These are phyloP conservation scores for Pachycephala philippinensis DNA, from an alignment of 2,113 vertebrate species.

Conservation along the genomic window DNA sequence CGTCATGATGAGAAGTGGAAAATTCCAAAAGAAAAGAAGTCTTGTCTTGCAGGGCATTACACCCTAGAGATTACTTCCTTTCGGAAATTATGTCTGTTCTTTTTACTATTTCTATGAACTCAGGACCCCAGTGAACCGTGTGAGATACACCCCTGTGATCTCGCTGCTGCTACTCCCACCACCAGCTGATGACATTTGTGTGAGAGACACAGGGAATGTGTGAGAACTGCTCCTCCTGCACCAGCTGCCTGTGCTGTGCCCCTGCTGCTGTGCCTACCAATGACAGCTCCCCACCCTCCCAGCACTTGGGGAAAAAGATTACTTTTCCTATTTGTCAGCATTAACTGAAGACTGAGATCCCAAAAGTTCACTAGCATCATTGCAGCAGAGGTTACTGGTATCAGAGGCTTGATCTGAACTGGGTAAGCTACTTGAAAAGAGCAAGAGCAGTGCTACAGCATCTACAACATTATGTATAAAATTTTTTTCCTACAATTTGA, in stretches of 20 bases:
- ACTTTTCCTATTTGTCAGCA: not conserved
- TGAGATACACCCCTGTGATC: not conserved
- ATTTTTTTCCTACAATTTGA: not conserved
- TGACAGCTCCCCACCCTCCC: not conserved
- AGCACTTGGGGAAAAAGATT: not conserved
- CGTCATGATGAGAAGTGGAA: constrained; percentile 16
- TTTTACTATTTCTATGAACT: constrained; percentile 28
- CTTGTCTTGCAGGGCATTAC: constrained; percentile 30
- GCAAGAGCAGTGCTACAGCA: not conserved
- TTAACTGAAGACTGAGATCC: not conserved
- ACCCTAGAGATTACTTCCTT: constrained; percentile 38
- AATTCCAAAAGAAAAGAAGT: constrained; percentile 45
- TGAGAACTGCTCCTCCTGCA: constrained; percentile 16
- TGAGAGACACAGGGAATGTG: not conserved
- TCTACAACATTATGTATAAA: not conserved
- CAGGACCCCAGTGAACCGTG: not conserved
- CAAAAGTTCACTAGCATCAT: not conserved
- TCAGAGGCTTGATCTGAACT: not conserved
- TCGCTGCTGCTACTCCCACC: not conserved
- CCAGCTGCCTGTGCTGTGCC: not conserved
- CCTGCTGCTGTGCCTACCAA: not conserved
- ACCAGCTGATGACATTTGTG: constrained; percentile 7
- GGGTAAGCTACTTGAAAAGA: not conserved
- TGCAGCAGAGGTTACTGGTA: not conserved
- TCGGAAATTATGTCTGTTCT: not conserved